Conservation (phyloP, 2,888 invertebrate species). For the Platerodrilus igneus region DNA sequence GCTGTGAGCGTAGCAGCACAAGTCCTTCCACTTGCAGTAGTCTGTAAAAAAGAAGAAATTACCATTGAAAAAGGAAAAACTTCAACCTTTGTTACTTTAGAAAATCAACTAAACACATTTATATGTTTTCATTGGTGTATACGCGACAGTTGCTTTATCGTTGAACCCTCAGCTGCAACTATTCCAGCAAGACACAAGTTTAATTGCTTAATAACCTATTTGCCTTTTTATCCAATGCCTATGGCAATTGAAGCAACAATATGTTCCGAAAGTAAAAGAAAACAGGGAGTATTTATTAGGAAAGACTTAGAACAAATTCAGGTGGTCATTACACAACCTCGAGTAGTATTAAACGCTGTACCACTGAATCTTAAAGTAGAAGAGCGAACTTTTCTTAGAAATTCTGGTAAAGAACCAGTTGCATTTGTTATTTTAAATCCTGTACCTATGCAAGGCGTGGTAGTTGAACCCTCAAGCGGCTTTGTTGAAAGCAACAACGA, state of each 20-base stretch:
- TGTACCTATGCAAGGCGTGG: constrained; percentile 28
- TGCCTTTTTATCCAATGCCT: constrained; percentile 30
- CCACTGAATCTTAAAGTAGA: constrained; percentile 41
- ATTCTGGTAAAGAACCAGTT: constrained; percentile 12
- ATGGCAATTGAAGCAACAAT: constrained; percentile 38
- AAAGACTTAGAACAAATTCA: constrained; percentile 23
- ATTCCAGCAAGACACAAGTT: constrained; percentile 53
- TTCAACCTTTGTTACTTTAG: constrained; percentile 49
- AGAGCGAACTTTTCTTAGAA: constrained; percentile 20
- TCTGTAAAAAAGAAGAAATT: constrained; percentile 36
- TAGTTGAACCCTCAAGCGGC: constrained; percentile 31
- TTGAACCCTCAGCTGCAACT: constrained; percentile 52
- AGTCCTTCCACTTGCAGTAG: constrained; percentile 43
- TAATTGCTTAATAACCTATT: constrained; percentile 46
- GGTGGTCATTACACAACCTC: constrained; percentile 18
- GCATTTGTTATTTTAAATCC: constrained; percentile 28
- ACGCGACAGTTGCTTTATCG: constrained; percentile 48
- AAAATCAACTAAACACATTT: constrained; percentile 54
- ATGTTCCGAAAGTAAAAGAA: constrained; percentile 38
- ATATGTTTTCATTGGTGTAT: constrained; percentile 51
- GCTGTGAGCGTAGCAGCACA: constrained; percentile 45
- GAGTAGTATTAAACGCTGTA: constrained; percentile 37
- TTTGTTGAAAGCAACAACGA: constrained; percentile 30
- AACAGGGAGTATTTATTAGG: constrained; percentile 22
- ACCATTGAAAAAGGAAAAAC: constrained; percentile 40